Evolutionary conservation across 2,797 vertebrate genomes (phyloP).

Genomic region (Urocyon cinereoargenteus): DNA sequence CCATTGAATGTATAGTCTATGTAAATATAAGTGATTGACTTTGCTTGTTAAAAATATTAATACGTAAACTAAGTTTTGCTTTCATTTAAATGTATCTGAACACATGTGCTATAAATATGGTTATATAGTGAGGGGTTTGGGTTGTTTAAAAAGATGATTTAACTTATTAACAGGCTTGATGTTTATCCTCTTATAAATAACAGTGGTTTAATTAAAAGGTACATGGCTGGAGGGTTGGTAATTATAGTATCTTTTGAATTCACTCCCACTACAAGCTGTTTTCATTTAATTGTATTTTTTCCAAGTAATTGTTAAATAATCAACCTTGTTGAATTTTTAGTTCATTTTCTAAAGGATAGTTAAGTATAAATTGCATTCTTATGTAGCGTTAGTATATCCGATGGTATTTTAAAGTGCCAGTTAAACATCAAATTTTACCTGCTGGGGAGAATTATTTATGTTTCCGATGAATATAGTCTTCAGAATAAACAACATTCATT

Average conservation of each 20-base stretch:
- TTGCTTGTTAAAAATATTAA: neutral
- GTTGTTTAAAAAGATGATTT: neutral
- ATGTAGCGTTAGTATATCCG: neutral
- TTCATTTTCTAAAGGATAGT: neutral
- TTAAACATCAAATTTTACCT: neutral
- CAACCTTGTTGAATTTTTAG: neutral
- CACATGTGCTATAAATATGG: neutral
- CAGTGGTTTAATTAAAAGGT: conserved; percentile 25
- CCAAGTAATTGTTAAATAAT: neutral
- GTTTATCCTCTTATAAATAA: neutral
- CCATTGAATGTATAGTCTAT: neutral
- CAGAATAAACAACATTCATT: conserved; percentile 17
- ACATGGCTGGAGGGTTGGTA: neutral
- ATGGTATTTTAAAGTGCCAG: neutral
- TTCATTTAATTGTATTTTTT: neutral
- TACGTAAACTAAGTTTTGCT: neutral
- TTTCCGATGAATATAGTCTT: neutral
- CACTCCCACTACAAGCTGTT: neutral
- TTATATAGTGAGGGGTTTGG: neutral
- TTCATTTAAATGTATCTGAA: neutral
- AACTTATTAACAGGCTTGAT: conserved; percentile 9
- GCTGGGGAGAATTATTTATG: neutral
- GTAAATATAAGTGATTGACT: neutral
- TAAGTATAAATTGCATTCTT: neutral
- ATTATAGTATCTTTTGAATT: conserved; percentile 1